Evolutionary conservation across 2,113 vertebrate species (phyloP), one percentile per base, ranked within the genome.

Genomic region (Ailuropoda melanoleuca): DNA sequence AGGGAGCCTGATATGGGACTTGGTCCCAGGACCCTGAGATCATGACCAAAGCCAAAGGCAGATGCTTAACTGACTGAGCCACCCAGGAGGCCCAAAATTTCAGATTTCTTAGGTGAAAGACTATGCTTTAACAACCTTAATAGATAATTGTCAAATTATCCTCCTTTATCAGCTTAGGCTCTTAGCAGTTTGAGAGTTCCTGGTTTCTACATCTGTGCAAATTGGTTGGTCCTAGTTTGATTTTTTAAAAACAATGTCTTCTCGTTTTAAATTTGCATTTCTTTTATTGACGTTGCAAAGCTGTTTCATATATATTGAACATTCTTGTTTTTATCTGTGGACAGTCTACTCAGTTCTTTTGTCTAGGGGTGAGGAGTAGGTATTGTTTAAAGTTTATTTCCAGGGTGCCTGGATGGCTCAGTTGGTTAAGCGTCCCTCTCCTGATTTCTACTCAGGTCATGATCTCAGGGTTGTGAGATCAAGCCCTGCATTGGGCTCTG

Each of bases 211-310:
- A n/a, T 74, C 12, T 56, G 89, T 74, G 39, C 3, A 43, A 89
- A 31, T 18, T 70, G 21, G 6, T 46, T 48, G 17, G 55, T 95
- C 29, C 34, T 39, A 53, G 26, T 55, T 24, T 87, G 26, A 90
- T 66, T 75, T 90, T 13, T 3, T 34, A 8, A 94, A 92, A 68
- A 89, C 18, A 50, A 1, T n/a, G 46, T 81, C 13, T 91, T 90
- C 14, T 12, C 89, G 29, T 90, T 93, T 81, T 97, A 56, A 95
- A 87, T 60, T 43, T 68, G 37, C 26, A 43, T 95, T 95, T 93
- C 70, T 95, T 74, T 26, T 21, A 48, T 92, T 72, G 31, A 78
- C 7, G 4, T 78, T 88, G 86, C 24, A 80, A 39, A 88, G 62
- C 21, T 53, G 14, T 75, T 94, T 70, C 24, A 60, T 85, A 31